Conservation (phyloP, 2,888 invertebrate genomes). For the Trichogramma evanescens region DNA sequence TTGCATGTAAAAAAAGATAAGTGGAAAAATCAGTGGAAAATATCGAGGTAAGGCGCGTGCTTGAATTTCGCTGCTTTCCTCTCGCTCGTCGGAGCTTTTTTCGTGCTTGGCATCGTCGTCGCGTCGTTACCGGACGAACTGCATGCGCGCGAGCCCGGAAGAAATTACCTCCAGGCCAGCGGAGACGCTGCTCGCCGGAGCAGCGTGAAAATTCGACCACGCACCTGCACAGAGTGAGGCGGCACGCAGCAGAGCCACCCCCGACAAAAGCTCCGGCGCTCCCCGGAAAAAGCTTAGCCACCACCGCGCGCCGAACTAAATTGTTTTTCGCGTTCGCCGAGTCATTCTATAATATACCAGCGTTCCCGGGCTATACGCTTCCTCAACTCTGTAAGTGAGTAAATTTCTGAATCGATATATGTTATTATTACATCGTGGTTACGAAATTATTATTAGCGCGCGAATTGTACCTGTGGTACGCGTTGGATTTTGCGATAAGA, state of each 20-base stretch:
- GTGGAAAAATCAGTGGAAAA: too few relatives aligned
- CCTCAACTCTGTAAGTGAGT: not conserved
- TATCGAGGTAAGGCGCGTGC: not conserved
- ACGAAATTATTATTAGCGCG: too few relatives aligned
- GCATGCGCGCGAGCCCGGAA: not conserved
- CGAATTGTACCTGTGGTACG: too few relatives aligned
- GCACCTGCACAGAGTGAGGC: too few relatives aligned
- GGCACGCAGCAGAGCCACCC: not conserved
- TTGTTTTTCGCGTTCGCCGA: slow-evolving; percentile 6
- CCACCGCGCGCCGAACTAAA: slow-evolving; percentile 11
- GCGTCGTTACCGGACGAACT: not conserved
- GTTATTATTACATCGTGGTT: too few relatives aligned
- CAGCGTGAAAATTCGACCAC: too few relatives aligned
- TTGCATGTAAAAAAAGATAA: too few relatives aligned
- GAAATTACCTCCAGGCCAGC: slow-evolving; percentile 13
- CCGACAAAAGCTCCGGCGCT: slow-evolving; percentile 11
- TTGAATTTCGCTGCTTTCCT: not conserved
- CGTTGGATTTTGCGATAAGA: too few relatives aligned
- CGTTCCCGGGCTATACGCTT: not conserved
- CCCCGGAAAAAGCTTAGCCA: not conserved
- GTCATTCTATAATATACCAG: too few relatives aligned
- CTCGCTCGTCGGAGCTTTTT: not conserved
- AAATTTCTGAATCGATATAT: too few relatives aligned
- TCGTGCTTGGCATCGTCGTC: not conserved
- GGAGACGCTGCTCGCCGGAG: too few relatives aligned